Percentiles rank a stretch among this genome's conserved stretches.
Evolutionary conservation across 2,797 vertebrate species (phyloP).

Genomic region (Coluber constrictor): DNA sequence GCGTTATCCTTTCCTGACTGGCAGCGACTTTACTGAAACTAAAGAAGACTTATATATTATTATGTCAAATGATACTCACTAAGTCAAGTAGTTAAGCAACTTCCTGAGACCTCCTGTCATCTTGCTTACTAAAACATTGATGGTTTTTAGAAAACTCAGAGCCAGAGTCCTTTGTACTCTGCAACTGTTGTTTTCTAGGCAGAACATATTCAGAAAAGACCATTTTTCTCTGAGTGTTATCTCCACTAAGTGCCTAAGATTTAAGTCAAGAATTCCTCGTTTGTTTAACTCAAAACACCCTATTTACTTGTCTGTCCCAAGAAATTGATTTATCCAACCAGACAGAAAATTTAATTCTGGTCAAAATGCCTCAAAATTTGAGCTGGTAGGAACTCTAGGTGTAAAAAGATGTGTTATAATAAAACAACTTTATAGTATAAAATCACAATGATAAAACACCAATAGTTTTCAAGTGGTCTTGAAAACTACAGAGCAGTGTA

Average conservation of each 20-base stretch:
- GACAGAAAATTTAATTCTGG: not conserved
- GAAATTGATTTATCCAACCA: not conserved
- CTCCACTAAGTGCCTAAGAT: not conserved
- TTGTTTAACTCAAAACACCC: not conserved
- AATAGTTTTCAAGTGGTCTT: not conserved
- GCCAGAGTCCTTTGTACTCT: not conserved
- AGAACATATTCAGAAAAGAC: not conserved
- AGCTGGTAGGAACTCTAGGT: not conserved
- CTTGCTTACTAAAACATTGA: not conserved
- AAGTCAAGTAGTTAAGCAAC: not conserved
- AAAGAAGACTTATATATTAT: not conserved
- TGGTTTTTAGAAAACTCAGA: not conserved
- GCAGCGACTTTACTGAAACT: not conserved
- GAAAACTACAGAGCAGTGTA: not conserved
- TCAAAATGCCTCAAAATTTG: not conserved
- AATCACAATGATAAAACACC: not conserved
- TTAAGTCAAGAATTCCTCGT: not conserved
- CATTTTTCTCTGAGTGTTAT: not conserved
- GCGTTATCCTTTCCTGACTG: not conserved
- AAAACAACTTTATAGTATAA: not conserved
- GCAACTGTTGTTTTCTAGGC: not conserved
- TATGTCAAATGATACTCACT: not conserved
- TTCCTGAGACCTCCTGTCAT: not conserved
- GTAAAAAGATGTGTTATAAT: not conserved
- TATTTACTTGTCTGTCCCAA: not conserved